phyloP scores from a whole-genome alignment of 2,113 vertebrate genomes.

The Proteles cristata region DNA sequence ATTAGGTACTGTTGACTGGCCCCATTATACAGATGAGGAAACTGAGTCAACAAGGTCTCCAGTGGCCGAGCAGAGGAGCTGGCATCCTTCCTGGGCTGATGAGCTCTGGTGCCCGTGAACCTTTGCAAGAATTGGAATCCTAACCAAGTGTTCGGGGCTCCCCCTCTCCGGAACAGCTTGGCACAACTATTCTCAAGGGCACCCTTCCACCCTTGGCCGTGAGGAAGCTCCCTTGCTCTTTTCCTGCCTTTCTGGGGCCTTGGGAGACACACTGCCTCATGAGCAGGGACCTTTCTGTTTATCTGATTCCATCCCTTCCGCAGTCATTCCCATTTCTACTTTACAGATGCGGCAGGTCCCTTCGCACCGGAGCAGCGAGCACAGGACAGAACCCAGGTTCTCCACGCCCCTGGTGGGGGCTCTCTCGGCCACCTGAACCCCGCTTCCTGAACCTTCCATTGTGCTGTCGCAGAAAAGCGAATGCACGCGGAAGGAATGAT shows the following conservation, averaged over 20 bases:
- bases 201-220: neutral
- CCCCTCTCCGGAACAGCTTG: rapidly evolving
- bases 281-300: neutral
- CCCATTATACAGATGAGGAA: neutral
- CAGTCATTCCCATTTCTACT: no score
- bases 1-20: neutral
- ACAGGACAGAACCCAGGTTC: neutral
- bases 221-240: neutral
- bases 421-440: no score
- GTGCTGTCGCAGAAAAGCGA: neutral
- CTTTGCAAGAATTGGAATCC: neutral
- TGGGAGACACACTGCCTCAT: neutral
- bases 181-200: neutral
- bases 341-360: neutral
- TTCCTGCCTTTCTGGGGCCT: neutral
- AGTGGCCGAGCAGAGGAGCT: neutral
- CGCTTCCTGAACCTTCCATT: no score
- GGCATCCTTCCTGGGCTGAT: neutral
- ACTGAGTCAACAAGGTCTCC: neutral
- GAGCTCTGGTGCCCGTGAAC: neutral
- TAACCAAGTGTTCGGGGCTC: neutral
- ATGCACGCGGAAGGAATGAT: neutral
- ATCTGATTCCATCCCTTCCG: neutral
- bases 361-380: neutral
- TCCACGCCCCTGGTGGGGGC: neutral